These are phyloP conservation scores for Penaeus japonicus DNA, from an alignment of 1,140 invertebrate genomes.

Conservation along the genomic window DNA sequence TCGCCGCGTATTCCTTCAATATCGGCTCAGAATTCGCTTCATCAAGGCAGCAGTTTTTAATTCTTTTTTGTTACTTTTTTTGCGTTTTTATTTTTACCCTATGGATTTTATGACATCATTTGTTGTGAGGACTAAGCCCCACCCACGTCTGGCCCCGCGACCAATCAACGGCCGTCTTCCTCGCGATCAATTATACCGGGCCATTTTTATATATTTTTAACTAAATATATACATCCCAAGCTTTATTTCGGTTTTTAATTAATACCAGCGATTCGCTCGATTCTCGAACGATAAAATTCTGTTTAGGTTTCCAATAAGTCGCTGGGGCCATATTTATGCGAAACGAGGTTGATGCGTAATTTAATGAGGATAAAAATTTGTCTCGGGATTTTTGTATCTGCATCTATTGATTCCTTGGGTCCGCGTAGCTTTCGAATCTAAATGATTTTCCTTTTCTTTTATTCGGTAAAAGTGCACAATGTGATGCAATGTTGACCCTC, in stretches of 20 bases:
- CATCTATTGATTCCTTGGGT: no score
- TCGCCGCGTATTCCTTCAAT: slow-evolving; percentile 47
- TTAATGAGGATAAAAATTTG: no score
- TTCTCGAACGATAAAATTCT: no score
- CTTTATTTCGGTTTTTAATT: no score
- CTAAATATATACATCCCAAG: slow-evolving; percentile 52
- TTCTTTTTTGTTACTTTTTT: slow-evolving; percentile 56
- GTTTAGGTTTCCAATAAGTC: no score
- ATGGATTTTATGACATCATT: slow-evolving; percentile 60
- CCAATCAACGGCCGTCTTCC: slow-evolving; percentile 51
- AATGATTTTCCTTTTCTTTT: no score
- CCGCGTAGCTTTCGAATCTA: no score
- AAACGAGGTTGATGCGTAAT: no score
- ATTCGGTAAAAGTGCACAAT: slow-evolving; percentile 18
- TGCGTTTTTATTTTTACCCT: slow-evolving; percentile 54
- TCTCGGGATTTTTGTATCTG: no score
- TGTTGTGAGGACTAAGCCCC: slow-evolving; percentile 56
- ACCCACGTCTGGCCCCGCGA: slow-evolving; percentile 47
- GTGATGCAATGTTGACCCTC: slow-evolving; percentile 37
- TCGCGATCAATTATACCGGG: slow-evolving; percentile 57
- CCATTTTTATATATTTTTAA: slow-evolving; percentile 58
- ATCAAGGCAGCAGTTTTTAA: slow-evolving; percentile 59
- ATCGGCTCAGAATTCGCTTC: slow-evolving; percentile 56
- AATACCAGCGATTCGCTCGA: no score
- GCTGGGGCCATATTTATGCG: no score